These are phyloP conservation scores for Carassius gibelio DNA, from an alignment of 2,113 vertebrate genomes.

Conservation along the genomic window DNA sequence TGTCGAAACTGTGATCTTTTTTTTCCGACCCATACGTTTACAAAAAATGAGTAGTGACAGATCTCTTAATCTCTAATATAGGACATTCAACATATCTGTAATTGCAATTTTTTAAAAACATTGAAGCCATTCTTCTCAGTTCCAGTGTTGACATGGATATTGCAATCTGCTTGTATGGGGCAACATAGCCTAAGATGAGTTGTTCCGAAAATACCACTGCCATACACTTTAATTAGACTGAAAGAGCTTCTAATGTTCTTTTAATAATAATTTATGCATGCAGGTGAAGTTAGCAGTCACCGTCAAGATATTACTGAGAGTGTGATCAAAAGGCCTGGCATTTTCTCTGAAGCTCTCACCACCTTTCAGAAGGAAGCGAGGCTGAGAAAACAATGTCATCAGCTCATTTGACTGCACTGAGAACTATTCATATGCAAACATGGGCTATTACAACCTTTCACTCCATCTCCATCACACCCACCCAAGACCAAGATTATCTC, in stretches of 20 bases:
- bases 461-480: constrained; percentile 54
- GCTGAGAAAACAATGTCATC: constrained; percentile 29
- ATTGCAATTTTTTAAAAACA: not conserved
- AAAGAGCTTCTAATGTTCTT: constrained; percentile 18
- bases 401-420: constrained; percentile 20
- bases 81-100: not conserved
- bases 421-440: constrained; percentile 66
- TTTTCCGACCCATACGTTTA: too few relatives aligned
- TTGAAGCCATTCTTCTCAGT: not conserved
- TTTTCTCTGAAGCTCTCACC: constrained; percentile 34
- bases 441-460: constrained; percentile 62
- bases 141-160: not conserved
- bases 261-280: constrained; percentile 23
- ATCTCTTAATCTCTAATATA: not conserved
- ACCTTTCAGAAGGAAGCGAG: not conserved
- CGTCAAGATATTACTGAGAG: constrained; percentile 14
- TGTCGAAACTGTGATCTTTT: too few relatives aligned
- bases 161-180: not conserved
- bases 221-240: not conserved
- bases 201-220: not conserved
- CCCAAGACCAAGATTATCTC: constrained; percentile 60
- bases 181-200: not conserved
- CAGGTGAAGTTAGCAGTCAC: not conserved
- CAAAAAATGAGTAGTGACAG: not conserved
- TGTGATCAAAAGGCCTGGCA: constrained; percentile 33